Conservation (phyloP, 2,797 vertebrate genomes). For the Sebastes iracundus region DNA sequence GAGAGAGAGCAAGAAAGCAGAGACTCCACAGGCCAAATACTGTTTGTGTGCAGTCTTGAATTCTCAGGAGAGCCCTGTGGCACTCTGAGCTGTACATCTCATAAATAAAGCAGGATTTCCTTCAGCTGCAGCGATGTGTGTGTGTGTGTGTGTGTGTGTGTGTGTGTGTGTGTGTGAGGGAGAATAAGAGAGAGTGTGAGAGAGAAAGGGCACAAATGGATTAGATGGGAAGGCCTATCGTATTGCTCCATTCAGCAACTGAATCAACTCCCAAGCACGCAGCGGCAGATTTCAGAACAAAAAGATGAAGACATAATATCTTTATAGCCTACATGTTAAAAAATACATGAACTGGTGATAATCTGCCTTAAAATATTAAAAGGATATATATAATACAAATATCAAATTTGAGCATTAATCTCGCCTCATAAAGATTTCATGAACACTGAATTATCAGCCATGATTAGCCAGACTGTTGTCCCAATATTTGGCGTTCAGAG, state of each 20-base stretch:
- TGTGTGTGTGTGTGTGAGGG: not conserved
- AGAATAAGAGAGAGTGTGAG: not conserved
- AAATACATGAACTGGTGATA: not conserved
- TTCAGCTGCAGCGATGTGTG: constrained; percentile 40
- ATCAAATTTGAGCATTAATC: constrained; percentile 1
- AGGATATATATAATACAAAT: not conserved
- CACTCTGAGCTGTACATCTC: constrained; percentile 65
- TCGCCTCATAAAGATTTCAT: constrained; percentile 28
- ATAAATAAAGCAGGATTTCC: constrained; percentile 77
- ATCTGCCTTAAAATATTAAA: constrained; percentile 1
- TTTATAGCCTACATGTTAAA: not conserved
- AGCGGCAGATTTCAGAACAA: constrained; percentile 21
- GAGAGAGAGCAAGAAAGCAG: not conserved
- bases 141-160: not conserved
- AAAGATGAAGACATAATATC: not conserved
- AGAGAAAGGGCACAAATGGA: constrained; percentile 51
- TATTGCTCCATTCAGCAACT: constrained; percentile 54
- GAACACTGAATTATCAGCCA: constrained; percentile 14
- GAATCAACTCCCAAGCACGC: constrained; percentile 38
- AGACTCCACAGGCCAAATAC: constrained; percentile 53
- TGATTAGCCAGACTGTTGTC: constrained; percentile 9
- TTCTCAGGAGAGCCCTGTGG: constrained; percentile 62
- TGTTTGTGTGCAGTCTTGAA: constrained; percentile 55
- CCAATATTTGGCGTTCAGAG: constrained; percentile 19
- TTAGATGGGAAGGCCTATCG: constrained; percentile 52